Evolutionary conservation across 2,888 invertebrate genomes (phyloP), one percentile per base, ranked within the genome.

Genomic region (Nemapogon koenigi): DNA sequence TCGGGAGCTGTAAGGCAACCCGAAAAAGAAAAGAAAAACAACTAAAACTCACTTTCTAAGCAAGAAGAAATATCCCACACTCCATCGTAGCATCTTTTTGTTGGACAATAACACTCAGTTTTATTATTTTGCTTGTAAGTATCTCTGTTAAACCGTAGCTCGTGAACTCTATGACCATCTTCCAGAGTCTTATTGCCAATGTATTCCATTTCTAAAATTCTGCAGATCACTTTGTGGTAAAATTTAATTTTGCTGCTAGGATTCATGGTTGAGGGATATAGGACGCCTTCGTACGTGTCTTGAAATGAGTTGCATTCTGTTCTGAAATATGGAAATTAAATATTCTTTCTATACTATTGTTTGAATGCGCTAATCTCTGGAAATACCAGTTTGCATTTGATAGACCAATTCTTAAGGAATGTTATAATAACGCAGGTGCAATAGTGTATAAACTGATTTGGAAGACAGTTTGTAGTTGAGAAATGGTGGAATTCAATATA

Each of bases 191-290:
- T 45, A 2, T 39, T 50, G 2, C 51, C 58, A 0, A 52, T 41
- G 41, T 59, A 69, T 15, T 63, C 57, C 19, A 71, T 44, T 45
- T 69, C 84, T 26, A 91, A 51, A 1, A 87, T 80, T 32, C 91
- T 81, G 59, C 94, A 94, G 52, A 94, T 87, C 0, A 90, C 83
- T 48, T 86, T 85, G 16, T 91, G 81, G 61, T 85, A 94, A 6
- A 91, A 56, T 11, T 81, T 66, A 43, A 92, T 72, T 0, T 63
- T 57, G 0, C 69, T 72, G 0, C 71, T 73, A 15, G 71, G 62
- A 3, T 62, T 59, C 37, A 93, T 51, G 33, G 82, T 67, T 1
- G 81, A 63, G 0, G 91, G 89, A 49, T 89, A 91, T 1, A 86
- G 59, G 1, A 87, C 80, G 1, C 90, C 92, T 57, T 92, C 92